A percentile compares a stretch with the other conserved stretches of the same genome.
Conservation (phyloP, 2,797 vertebrate species). For the Microtus agrestis region DNA sequence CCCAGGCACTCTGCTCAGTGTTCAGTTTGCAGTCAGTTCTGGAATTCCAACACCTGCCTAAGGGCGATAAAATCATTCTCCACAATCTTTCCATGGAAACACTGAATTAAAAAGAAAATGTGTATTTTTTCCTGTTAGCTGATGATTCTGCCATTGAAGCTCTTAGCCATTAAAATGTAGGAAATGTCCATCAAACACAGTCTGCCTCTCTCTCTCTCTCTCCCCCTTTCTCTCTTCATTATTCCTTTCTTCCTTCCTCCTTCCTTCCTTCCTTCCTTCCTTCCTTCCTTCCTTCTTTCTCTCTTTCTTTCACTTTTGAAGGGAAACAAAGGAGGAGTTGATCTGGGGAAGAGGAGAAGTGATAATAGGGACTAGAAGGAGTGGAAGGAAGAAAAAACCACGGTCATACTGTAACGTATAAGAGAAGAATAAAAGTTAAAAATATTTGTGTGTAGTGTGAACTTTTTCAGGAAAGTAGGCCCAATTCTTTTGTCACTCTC, state of each 20-base stretch:
- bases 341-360: neutral
- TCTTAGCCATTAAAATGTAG: neutral
- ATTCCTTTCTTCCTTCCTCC: too few relatives aligned
- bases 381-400: too few relatives aligned
- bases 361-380: too few relatives aligned
- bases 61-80: neutral
- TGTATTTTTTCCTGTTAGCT: neutral
- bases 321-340: too few relatives aligned
- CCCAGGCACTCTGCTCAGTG: neutral
- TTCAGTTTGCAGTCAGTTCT: neutral
- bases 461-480: neutral
- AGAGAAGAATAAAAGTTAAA: too few relatives aligned
- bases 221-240: too few relatives aligned
- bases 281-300: too few relatives aligned
- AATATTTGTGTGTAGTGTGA: too few relatives aligned
- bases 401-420: too few relatives aligned
- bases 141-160: constrained; percentile 29
- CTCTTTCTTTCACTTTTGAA: too few relatives aligned
- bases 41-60: neutral
- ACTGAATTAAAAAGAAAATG: neutral
- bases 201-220: neutral
- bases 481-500: neutral
- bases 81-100: neutral
- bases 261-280: too few relatives aligned
- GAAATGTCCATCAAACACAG: neutral